Evolutionary conservation across 2,888 invertebrate genomes (phyloP), one percentile per base, ranked within the genome.

Genomic region (Athetis lepigone): DNA sequence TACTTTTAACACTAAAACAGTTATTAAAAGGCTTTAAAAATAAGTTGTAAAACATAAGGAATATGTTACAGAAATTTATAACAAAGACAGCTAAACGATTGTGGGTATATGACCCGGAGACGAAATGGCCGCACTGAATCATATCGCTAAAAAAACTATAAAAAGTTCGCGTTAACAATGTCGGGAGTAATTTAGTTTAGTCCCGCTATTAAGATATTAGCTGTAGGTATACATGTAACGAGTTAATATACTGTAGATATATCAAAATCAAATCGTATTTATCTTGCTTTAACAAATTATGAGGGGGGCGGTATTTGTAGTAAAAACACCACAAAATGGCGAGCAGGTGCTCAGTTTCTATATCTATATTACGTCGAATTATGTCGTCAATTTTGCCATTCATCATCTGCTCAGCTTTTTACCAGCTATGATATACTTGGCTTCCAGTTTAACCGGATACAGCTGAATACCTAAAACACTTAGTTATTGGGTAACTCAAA

Each of bases 21-120:
- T 56, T 61, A 61, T 65, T 45, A 59, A 46, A 40, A 39, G 23
- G 37, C 39, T 60, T 63, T 57, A 73, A 75, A 65, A 81, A 73
- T 65, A 71, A 65, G 50, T 55, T 73, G 45, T 75, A 61, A 71
- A 74, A 74, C 72, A 42, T 67, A 57, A 67, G 74, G 66, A 74
- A 70, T 69, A 60, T 66, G 58, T 64, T 75, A 63, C 61, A 64
- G 60, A 54, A 68, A 46, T 62, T 71, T 64, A 64, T 67, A 69
- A 71, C 63, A 72, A 72, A 74, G 66, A 57, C 68, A 54, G 61
- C 49, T 67, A 71, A 65, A 75, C 66, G 75, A 79, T 70, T 75
- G 78, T 85, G 83, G 89, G 90, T 87, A 85, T 83, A 87, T 88
- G 89, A 88, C 85, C 90, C 90, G 89, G 87, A 88, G 86, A 85